phyloP scores from a whole-genome alignment of 30 jellyfish, hydroid and myxozoan species.

The Nemopilema nomurai region DNA sequence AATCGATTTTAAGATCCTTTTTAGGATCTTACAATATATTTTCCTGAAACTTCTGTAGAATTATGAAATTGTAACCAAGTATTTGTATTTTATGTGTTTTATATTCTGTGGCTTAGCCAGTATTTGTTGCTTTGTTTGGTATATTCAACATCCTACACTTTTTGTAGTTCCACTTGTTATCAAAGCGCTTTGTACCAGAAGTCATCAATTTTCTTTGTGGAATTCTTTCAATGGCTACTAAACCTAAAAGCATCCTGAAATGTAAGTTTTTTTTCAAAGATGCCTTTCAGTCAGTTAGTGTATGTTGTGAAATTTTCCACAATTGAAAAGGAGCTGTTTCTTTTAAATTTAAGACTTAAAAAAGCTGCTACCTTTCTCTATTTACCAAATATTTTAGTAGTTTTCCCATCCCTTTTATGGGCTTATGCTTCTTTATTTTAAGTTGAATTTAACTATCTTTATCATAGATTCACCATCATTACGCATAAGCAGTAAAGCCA shows the following conservation, averaged over 20 bases:
- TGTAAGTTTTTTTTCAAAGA: slow-evolving; percentile 22
- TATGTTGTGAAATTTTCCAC: too few species aligned
- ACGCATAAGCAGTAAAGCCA: slow-evolving; percentile 10
- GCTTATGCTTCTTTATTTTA: background rate
- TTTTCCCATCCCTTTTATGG: background rate
- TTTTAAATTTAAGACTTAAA: too few species aligned
- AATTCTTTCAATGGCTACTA: slow-evolving; percentile 64
- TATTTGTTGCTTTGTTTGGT: too few species aligned
- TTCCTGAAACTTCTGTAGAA: too few species aligned
- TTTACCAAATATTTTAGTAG: too few species aligned
- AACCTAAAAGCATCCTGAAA: slow-evolving; percentile 14
- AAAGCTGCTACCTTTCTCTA: background rate
- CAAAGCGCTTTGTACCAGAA: slow-evolving; percentile 94
- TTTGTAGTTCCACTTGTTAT: slow-evolving; percentile 58
- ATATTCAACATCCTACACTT: background rate
- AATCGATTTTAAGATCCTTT: too few species aligned
- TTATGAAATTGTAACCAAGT: too few species aligned
- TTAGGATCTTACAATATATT: too few species aligned
- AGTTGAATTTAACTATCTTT: background rate
- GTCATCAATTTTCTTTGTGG: slow-evolving; percentile 70
- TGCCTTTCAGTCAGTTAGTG: too few species aligned
- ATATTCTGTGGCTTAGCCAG: too few species aligned
- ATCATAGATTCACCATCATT: slow-evolving; percentile 22
- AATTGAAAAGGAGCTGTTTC: too few species aligned
- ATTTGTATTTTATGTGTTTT: too few species aligned